A percentile compares a stretch with the other conserved stretches of the same genome.
These are phyloP conservation scores for Patella pellucida DNA, from an alignment of 2,888 invertebrate species.

Conservation along the genomic window DNA sequence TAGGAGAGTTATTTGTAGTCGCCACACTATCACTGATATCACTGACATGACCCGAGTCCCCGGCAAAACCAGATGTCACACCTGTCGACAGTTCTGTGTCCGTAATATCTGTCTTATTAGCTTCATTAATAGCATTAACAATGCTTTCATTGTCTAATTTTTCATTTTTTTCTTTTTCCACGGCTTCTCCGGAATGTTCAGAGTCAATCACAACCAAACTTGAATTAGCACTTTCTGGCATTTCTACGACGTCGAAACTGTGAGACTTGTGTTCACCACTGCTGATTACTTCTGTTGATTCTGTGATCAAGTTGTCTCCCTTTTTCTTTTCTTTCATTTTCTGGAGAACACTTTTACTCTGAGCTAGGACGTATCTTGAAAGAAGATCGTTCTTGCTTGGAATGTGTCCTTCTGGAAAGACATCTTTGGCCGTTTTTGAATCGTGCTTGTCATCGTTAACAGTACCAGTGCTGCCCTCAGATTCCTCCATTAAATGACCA, in stretches of 20 bases:
- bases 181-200: neutral
- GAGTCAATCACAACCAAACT: conserved; percentile 9
- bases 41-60: neutral
- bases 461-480: conserved; percentile 4
- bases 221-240: conserved; percentile 1
- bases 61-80: neutral
- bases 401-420: neutral
- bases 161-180: neutral
- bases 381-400: neutral
- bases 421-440: neutral
- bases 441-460: neutral
- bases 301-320: neutral
- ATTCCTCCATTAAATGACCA: conserved; percentile 12
- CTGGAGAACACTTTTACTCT: neutral
- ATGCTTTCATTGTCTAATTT: neutral
- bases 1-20: neutral
- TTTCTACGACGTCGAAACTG: neutral
- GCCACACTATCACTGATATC: neutral
- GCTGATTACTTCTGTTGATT: neutral
- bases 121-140: neutral
- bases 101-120: neutral
- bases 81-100: neutral
- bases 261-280: conserved; percentile 6
- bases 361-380: neutral
- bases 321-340: conserved; percentile 1